Percentiles rank a stretch among this genome's conserved stretches.
phyloP scores from a whole-genome alignment of 2,113 vertebrate species.

The Ailuropoda melanoleuca region DNA sequence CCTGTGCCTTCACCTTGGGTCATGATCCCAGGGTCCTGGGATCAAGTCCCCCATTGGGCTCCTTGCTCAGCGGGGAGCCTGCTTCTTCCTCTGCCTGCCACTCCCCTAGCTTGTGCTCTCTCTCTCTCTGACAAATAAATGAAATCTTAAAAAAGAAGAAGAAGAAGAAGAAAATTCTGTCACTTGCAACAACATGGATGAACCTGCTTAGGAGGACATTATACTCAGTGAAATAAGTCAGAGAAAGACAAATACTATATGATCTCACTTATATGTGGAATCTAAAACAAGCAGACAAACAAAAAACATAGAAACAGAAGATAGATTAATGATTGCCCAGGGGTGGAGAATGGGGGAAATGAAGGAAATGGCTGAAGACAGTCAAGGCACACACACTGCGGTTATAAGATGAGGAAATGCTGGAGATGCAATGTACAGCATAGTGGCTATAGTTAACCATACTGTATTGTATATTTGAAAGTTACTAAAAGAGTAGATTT shows the following conservation, averaged over 20 bases:
- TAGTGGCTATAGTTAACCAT: background rate
- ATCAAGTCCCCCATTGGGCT: background rate
- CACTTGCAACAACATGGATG: background rate
- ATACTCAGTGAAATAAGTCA: background rate
- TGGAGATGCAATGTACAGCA: background rate
- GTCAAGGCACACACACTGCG: background rate
- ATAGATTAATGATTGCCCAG: background rate
- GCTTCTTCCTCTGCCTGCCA: too few species aligned
- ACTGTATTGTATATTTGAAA: background rate
- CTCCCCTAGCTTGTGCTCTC: too few species aligned
- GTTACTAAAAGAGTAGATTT: background rate
- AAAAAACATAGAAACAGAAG: background rate
- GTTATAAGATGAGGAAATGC: background rate
- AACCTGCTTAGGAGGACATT: background rate
- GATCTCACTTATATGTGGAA: background rate
- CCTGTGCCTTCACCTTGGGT: background rate
- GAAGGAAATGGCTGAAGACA: background rate
- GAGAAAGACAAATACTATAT: background rate
- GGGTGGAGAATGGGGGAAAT: background rate
- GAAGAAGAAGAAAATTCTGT: background rate
- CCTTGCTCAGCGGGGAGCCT: background rate
- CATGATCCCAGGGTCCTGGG: background rate
- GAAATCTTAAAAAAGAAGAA: too few species aligned
- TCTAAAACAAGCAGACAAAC: background rate
- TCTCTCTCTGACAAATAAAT: too few species aligned